phyloP scores from a whole-genome alignment of 2,888 invertebrate genomes.

The Thysanoteuthis rhombus region DNA sequence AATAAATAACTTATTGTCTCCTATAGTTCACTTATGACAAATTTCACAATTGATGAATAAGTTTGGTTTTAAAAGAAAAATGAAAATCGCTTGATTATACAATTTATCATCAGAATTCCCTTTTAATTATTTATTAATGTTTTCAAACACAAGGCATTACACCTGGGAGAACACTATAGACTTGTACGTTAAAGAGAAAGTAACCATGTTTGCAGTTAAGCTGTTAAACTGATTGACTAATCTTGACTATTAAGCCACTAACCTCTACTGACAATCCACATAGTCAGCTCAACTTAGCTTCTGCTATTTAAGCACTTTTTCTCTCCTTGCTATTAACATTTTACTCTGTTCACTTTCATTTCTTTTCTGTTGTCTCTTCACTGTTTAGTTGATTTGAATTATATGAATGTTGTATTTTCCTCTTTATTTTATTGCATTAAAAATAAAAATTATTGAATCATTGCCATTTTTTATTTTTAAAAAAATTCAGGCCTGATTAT shows the following conservation, averaged over 20 bases:
- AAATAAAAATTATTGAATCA: background rate
- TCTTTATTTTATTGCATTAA: background rate
- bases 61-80: background rate
- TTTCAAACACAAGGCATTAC: background rate
- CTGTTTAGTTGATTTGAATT: background rate
- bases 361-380: background rate
- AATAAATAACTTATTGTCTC: background rate
- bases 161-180: conserved; percentile 12
- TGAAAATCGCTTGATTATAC: background rate
- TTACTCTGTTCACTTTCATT: background rate
- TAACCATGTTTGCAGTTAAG: background rate
- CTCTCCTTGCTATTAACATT: background rate
- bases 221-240: background rate
- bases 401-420: background rate
- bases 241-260: background rate
- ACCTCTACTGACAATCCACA: background rate
- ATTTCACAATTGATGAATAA: background rate
- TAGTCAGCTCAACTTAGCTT: background rate
- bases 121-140: background rate
- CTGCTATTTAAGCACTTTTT: background rate
- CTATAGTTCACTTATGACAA: background rate
- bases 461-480: background rate
- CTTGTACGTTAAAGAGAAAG: background rate
- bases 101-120: background rate
- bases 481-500: background rate